These are phyloP conservation scores for Drosophila willistoni DNA, from an alignment of 1,140 invertebrate genomes.

Conservation along the genomic window DNA sequence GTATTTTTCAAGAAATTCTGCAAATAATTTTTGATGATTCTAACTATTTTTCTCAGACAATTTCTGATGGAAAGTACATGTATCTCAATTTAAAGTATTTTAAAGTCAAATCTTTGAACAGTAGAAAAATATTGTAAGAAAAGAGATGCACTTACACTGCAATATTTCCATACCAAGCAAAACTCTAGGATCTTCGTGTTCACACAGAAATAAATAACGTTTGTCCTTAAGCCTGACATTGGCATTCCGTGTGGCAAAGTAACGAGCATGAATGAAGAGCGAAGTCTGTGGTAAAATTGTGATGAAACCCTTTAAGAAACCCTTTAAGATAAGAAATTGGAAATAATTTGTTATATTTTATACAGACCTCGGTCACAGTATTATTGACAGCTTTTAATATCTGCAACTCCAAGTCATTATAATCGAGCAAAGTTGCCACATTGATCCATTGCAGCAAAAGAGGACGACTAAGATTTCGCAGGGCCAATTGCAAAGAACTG, in stretches of 20 bases:
- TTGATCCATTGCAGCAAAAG: conserved; percentile 70
- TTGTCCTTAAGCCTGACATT: conserved; percentile 76
- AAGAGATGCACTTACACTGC: conserved; percentile 66
- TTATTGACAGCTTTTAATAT: conserved; percentile 50
- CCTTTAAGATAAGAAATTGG: background rate
- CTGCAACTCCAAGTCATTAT: conserved; percentile 35
- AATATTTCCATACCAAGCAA: conserved; percentile 61
- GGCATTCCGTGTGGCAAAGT: conserved; percentile 74
- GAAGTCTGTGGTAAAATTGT: conserved; percentile 62
- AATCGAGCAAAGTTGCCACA: conserved; percentile 43
- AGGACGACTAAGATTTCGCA: conserved; percentile 42
- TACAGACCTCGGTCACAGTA: conserved; percentile 51
- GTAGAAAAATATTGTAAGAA: background rate
- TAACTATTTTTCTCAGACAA: too few relatives aligned
- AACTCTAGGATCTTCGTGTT: conserved; percentile 61
- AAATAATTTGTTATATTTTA: background rate
- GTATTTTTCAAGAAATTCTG: too few relatives aligned
- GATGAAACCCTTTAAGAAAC: conserved; percentile 62
- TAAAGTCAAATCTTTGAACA: too few relatives aligned
- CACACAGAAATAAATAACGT: conserved; percentile 73
- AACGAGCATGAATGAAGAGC: conserved; percentile 67
- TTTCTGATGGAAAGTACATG: too few relatives aligned
- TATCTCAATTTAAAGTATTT: too few relatives aligned
- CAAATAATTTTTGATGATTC: too few relatives aligned
- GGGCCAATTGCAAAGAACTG: conserved; percentile 39